phyloP scores from a whole-genome alignment of 2,113 vertebrate species.

The Narcine bancroftii region DNA sequence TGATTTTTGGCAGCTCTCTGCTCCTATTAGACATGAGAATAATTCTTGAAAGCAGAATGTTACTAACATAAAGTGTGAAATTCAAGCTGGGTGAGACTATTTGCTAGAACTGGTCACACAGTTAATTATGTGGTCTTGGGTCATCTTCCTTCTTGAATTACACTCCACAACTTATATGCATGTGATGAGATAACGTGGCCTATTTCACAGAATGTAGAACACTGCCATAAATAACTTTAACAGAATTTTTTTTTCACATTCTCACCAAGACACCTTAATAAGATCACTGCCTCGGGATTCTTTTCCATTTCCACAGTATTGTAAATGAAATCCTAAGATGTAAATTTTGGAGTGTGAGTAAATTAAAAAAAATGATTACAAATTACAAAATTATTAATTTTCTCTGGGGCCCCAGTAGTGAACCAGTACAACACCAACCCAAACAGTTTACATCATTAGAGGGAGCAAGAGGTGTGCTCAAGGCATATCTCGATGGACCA shows the following conservation, averaged over 20 bases:
- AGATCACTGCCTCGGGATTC: not conserved
- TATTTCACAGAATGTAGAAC: not conserved
- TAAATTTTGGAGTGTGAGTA: not conserved
- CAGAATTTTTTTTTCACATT: not conserved
- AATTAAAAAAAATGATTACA: not conserved
- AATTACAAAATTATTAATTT: not conserved
- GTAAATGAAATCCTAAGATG: not conserved
- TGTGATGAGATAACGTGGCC: not conserved
- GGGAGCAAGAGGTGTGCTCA: not conserved
- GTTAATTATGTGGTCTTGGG: not conserved
- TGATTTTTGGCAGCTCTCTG: not conserved
- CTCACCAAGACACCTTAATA: not conserved
- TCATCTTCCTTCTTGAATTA: not conserved
- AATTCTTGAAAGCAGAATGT: not conserved
- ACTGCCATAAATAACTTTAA: not conserved
- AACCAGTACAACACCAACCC: not conserved
- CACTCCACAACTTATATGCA: not conserved
- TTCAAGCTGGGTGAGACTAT: not conserved
- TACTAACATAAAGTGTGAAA: not conserved
- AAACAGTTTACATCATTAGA: conserved; percentile 5
- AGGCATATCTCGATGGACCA: not conserved
- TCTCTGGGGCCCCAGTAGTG: not conserved
- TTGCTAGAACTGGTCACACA: not conserved
- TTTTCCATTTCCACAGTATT: not conserved
- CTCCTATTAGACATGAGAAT: not conserved